phyloP scores from a whole-genome alignment of 2,113 vertebrate genomes.

The Riparia riparia region DNA sequence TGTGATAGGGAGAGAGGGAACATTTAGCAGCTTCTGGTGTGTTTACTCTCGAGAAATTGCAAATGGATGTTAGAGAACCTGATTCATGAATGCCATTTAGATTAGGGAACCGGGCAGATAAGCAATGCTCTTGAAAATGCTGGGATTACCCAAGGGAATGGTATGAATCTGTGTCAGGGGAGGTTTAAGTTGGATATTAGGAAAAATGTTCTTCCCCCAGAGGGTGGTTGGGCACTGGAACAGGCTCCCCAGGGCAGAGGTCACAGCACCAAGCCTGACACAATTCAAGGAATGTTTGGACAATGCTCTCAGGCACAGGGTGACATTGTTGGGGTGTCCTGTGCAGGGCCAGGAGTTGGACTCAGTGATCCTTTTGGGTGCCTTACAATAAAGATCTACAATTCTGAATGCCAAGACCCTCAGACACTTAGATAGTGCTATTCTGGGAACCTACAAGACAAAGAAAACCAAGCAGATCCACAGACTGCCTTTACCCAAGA shows the following conservation, averaged over 20 bases:
- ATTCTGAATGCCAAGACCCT: neutral
- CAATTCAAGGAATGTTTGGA: neutral
- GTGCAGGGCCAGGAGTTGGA: neutral
- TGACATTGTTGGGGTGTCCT: neutral
- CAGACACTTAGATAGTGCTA: neutral
- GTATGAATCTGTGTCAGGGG: neutral
- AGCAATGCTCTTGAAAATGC: neutral
- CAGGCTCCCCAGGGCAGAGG: neutral
- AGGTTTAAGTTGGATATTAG: neutral
- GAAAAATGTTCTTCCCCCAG: neutral
- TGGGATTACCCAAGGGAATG: neutral
- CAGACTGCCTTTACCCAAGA: neutral
- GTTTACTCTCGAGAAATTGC: constrained; percentile 1
- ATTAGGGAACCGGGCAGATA: neutral
- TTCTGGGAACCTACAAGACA: neutral
- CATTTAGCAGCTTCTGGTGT: neutral
- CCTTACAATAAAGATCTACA: neutral
- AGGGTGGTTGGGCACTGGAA: neutral
- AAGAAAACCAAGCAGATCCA: neutral
- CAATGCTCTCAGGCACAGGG: neutral
- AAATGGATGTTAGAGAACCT: neutral
- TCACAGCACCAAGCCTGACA: neutral
- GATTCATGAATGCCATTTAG: neutral
- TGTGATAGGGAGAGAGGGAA: neutral
- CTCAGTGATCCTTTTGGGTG: neutral